Percentiles rank a stretch among this genome's conserved stretches.
phyloP scores from a whole-genome alignment of 2,113 vertebrate species.

The Chloropsis cyanopogon region DNA sequence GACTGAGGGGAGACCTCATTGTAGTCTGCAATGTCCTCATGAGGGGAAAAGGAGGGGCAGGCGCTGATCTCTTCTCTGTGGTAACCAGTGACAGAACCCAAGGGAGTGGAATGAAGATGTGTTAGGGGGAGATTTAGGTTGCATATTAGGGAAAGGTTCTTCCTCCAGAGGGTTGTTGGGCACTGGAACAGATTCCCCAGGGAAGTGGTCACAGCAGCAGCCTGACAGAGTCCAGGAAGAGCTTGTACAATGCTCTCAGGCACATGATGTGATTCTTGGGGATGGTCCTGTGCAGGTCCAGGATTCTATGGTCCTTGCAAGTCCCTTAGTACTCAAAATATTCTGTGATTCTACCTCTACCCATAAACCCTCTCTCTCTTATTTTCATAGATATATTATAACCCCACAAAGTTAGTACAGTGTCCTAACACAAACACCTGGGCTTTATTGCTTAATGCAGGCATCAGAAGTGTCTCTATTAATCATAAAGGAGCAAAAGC shows the following conservation, averaged over 20 bases:
- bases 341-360: background rate
- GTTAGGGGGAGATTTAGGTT: background rate
- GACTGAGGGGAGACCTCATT: background rate
- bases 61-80: background rate
- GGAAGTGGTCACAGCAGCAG: background rate
- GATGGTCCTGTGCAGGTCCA: background rate
- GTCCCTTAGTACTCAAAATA: background rate
- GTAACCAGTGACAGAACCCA: background rate
- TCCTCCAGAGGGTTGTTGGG: background rate
- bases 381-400: background rate
- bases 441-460: background rate
- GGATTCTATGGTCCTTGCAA: rapidly evolving
- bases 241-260: background rate
- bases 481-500: background rate
- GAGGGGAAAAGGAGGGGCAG: background rate
- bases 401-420: background rate
- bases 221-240: background rate
- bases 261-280: background rate
- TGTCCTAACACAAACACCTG: background rate
- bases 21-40: rapidly evolving
- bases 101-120: background rate
- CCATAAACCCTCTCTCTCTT: background rate
- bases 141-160: background rate
- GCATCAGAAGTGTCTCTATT: background rate
- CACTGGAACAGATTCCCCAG: background rate